Evolutionary conservation across 1,140 invertebrate genomes (phyloP).

Genomic region (Eciton burchellii): DNA sequence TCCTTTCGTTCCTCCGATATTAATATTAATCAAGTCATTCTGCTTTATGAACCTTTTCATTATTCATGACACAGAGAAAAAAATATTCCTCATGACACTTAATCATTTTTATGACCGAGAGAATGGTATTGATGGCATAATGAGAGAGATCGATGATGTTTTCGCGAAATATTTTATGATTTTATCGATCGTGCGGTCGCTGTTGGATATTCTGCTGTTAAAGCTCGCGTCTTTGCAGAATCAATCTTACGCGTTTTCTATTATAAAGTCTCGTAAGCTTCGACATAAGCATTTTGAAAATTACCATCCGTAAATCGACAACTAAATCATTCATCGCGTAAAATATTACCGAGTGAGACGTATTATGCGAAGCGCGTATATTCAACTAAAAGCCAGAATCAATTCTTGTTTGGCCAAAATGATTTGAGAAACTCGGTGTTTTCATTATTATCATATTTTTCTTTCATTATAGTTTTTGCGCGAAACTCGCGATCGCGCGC

Average conservation of each 20-base stretch:
- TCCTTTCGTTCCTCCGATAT: too few species aligned
- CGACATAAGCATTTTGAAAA: neutral
- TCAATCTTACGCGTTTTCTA: neutral
- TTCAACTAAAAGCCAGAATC: neutral
- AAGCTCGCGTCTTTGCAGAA: neutral
- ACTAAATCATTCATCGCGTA: neutral
- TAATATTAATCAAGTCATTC: too few species aligned
- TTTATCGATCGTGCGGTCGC: too few species aligned
- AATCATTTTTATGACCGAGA: too few species aligned
- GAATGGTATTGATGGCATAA: too few species aligned
- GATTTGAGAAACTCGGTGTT: too few species aligned
- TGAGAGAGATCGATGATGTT: too few species aligned
- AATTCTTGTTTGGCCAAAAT: neutral
- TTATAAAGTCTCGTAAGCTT: slow-evolving; percentile 4
- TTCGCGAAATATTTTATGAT: too few species aligned
- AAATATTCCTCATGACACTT: too few species aligned
- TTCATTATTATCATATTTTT: slow-evolving; percentile 18
- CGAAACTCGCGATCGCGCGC: neutral
- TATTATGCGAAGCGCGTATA: neutral
- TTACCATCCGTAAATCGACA: neutral
- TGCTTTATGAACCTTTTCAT: too few species aligned
- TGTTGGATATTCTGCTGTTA: too few species aligned
- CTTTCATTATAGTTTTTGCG: neutral
- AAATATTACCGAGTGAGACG: neutral
- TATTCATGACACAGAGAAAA: too few species aligned